A percentile compares a stretch with the other conserved stretches of the same genome.
phyloP scores from a whole-genome alignment of 2,113 vertebrate species.

The Sarotherodon lohbergeri region DNA sequence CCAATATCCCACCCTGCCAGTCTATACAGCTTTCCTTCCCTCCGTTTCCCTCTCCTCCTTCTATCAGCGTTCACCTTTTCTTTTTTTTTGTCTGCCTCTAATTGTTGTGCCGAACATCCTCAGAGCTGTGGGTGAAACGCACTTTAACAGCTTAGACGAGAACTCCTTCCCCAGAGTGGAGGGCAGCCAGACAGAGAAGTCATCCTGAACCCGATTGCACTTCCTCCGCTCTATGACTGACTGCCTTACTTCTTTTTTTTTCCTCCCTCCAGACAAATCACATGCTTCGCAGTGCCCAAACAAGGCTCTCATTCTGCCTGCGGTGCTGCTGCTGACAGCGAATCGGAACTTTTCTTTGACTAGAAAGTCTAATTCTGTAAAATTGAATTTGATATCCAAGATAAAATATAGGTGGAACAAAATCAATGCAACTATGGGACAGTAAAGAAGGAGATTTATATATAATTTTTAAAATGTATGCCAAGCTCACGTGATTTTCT shows the following conservation, averaged over 20 bases:
- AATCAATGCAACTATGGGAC: background rate
- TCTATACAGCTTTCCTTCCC: background rate
- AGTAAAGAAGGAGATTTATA: background rate
- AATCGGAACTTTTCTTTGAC: slow-evolving; percentile 9
- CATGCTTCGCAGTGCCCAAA: slow-evolving; percentile 42
- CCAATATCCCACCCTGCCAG: slow-evolving; percentile 48
- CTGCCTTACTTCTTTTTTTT: slow-evolving; percentile 6
- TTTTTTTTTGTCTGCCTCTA: slow-evolving; percentile 3
- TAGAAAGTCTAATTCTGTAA: slow-evolving; percentile 7
- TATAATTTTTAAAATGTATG: background rate
- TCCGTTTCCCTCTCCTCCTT: background rate
- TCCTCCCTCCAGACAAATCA: slow-evolving; percentile 22
- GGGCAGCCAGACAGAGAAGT: slow-evolving; percentile 38
- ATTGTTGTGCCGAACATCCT: slow-evolving; percentile 21
- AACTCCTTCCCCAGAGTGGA: slow-evolving; percentile 6
- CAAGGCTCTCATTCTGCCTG: slow-evolving; percentile 14
- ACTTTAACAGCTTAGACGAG: background rate
- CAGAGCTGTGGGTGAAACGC: background rate
- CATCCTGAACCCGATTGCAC: slow-evolving; percentile 48
- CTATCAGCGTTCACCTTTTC: slow-evolving; percentile 11
- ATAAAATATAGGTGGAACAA: background rate
- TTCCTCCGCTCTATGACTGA: slow-evolving; percentile 29
- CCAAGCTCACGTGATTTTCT: background rate
- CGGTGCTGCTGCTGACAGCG: background rate
- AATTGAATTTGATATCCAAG: background rate